A percentile compares a stretch with the other conserved stretches of the same genome.
Evolutionary conservation across 2,888 invertebrate species (phyloP).

Genomic region (Abrostola triplasia): DNA sequence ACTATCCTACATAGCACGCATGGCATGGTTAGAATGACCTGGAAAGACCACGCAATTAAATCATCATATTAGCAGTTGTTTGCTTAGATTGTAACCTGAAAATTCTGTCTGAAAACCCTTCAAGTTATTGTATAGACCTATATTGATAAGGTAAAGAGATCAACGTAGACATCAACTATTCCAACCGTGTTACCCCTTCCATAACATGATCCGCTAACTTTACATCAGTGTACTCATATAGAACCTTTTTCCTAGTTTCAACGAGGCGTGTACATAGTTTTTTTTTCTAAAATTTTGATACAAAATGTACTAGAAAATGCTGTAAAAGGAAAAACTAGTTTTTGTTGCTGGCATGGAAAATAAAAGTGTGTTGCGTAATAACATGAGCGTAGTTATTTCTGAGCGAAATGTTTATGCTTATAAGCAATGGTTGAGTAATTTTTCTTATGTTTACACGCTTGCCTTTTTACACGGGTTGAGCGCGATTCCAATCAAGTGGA

Average conservation of each 20-base stretch:
- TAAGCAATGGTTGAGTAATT: constrained; percentile 43
- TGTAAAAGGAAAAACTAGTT: constrained; percentile 12
- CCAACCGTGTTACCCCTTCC: constrained; percentile 7
- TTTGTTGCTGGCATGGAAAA: constrained; percentile 5
- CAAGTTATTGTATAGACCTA: too few species aligned
- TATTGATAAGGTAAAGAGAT: too few species aligned
- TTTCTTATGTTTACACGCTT: constrained; percentile 45
- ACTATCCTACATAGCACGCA: too few species aligned
- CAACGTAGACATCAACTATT: too few species aligned
- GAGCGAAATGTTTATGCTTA: constrained; percentile 35
- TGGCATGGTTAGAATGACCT: too few species aligned
- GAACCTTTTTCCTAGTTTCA: constrained; percentile 25
- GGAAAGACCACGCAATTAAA: too few species aligned
- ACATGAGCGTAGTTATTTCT: constrained; percentile 11
- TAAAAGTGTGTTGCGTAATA: constrained; percentile 31
- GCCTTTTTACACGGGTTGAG: constrained; percentile 44
- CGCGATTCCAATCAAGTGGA: constrained; percentile 49
- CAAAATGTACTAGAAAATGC: constrained; percentile 25
- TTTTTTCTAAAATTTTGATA: constrained; percentile 21
- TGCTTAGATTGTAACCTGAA: too few species aligned
- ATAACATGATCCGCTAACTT: background rate
- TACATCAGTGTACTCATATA: constrained; percentile 9
- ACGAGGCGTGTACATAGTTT: constrained; percentile 16
- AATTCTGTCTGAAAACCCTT: too few species aligned
- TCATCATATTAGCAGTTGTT: too few species aligned